Conservation (phyloP, 2,113 vertebrate species). For the Takifugu bimaculatus region DNA sequence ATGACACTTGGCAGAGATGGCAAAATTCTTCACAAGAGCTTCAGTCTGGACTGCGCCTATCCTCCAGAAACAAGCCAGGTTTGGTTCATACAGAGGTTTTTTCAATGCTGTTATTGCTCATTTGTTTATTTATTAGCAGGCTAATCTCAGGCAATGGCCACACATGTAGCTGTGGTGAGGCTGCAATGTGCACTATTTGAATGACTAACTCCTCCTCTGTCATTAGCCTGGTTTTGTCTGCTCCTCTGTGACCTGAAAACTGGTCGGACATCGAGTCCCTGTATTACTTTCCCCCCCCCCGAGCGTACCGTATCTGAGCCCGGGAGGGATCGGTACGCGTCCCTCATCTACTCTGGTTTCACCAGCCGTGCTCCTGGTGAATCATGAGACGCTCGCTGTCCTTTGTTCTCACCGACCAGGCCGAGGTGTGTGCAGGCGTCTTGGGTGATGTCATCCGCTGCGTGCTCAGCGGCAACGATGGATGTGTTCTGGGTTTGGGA, state of each 20-base stretch:
- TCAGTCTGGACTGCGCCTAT: conserved; percentile 58
- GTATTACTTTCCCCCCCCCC: conserved; percentile 14
- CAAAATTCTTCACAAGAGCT: conserved; percentile 48
- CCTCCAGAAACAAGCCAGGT: conserved; percentile 66
- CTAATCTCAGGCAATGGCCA: neutral
- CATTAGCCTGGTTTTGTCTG: too few species aligned
- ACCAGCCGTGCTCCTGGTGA: conserved; percentile 23
- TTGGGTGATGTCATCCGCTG: conserved; percentile 71
- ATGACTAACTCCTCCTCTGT: neutral
- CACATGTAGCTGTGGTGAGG: too few species aligned
- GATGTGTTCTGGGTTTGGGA: conserved; percentile 65
- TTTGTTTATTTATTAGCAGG: neutral
- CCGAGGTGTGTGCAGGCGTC: conserved; percentile 64
- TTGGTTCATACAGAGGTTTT: conserved; percentile 5
- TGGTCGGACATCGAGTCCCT: conserved; percentile 36
- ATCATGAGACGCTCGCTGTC: conserved; percentile 38
- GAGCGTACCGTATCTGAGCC: conserved; percentile 35
- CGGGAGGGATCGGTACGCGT: conserved; percentile 15
- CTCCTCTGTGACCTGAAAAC: conserved; percentile 42
- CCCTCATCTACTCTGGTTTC: conserved; percentile 9
- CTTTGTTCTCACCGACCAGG: conserved; percentile 50
- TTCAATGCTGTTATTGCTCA: neutral
- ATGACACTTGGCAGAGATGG: conserved; percentile 40
- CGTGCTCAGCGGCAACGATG: conserved; percentile 66
- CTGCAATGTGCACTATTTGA: neutral